phyloP scores from a whole-genome alignment of 2,113 vertebrate species.

The Narcine bancroftii region DNA sequence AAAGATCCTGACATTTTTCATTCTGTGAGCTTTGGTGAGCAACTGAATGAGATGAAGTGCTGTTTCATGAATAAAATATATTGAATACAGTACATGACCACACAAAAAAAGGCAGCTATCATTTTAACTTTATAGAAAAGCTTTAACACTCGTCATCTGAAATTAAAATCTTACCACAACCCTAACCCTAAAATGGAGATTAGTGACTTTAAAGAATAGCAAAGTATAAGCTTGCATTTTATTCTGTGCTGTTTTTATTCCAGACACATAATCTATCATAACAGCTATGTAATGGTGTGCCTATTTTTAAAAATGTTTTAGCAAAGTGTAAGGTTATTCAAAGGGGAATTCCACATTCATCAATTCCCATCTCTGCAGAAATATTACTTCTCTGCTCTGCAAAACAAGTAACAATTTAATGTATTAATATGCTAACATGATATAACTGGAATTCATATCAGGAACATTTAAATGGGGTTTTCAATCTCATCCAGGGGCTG shows the following conservation, averaged over 20 bases:
- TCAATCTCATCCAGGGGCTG: neutral
- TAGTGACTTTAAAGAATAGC: neutral
- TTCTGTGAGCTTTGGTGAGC: neutral
- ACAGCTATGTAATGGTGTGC: neutral
- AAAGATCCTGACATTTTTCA: neutral
- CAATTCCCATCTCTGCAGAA: too few species aligned
- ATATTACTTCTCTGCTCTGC: neutral
- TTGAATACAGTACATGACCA: neutral
- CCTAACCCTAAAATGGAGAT: neutral
- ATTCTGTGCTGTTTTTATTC: neutral
- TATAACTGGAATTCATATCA: neutral
- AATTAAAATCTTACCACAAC: neutral
- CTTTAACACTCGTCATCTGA: neutral
- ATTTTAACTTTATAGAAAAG: neutral
- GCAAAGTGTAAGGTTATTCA: neutral
- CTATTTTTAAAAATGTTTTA: neutral
- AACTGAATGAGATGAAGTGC: neutral
- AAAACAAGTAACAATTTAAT: neutral
- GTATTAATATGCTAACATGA: neutral
- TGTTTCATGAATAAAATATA: neutral
- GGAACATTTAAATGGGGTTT: neutral
- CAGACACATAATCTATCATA: neutral
- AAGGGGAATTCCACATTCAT: neutral
- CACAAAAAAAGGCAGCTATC: constrained; percentile 1
- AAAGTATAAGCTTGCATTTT: neutral